phyloP scores from a whole-genome alignment of 2,888 invertebrate species.

The Gymnosoma rotundatum region DNA sequence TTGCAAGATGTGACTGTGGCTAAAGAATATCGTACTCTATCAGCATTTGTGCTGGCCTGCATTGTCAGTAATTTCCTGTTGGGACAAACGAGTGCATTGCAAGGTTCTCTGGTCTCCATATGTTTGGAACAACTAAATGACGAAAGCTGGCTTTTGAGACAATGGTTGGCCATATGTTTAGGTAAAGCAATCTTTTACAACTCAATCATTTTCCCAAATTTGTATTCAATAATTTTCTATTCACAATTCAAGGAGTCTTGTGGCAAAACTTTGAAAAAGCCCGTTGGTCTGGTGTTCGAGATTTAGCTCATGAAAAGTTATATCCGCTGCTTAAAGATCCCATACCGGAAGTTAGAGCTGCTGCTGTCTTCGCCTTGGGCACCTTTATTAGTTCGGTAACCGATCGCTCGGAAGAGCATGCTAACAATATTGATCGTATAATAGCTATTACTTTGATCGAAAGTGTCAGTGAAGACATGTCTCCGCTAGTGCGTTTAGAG shows the following conservation, averaged over 20 bases:
- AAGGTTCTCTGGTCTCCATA: slow-evolving; percentile 94
- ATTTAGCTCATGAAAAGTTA: slow-evolving; percentile 98
- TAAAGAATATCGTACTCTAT: slow-evolving; percentile 94
- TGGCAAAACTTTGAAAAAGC: slow-evolving; percentile 95
- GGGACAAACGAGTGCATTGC: slow-evolving; percentile 95
- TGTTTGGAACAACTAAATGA: slow-evolving; percentile 95
- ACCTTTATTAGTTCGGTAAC: slow-evolving; percentile 94
- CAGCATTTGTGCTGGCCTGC: slow-evolving; percentile 96
- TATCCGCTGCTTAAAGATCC: slow-evolving; percentile 90
- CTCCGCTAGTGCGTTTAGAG: slow-evolving; percentile 93
- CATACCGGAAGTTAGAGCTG: slow-evolving; percentile 95
- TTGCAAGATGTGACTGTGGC: slow-evolving; percentile 93
- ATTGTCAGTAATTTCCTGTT: slow-evolving; percentile 94
- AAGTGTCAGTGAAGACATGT: slow-evolving; percentile 91
- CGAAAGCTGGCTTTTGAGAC: slow-evolving; percentile 86
- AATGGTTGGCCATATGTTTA: slow-evolving; percentile 96
- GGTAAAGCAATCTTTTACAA: slow-evolving; percentile 84
- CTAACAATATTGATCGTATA: slow-evolving; percentile 95
- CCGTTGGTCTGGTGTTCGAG: slow-evolving; percentile 97
- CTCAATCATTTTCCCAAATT: slow-evolving; percentile 6
- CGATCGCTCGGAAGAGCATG: slow-evolving; percentile 95
- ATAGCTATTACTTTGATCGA: slow-evolving; percentile 94
- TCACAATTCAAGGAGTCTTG: slow-evolving; percentile 81
- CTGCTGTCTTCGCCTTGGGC: slow-evolving; percentile 96
- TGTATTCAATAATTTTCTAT: slow-evolving; percentile 33